phyloP scores from a whole-genome alignment of 2,888 invertebrate genomes.

The Erebia aethiops region DNA sequence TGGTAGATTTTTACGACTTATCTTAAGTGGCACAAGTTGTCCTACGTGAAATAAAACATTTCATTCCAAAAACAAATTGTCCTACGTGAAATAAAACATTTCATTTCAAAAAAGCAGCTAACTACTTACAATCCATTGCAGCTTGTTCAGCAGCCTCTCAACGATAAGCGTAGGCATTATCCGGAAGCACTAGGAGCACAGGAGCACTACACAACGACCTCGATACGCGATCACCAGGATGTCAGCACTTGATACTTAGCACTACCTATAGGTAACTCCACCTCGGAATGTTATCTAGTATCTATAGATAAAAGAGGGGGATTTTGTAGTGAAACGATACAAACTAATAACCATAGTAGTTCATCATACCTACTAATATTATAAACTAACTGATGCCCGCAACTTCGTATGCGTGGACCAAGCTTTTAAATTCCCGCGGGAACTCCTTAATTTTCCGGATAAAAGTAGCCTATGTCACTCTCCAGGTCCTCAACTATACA shows the following conservation, averaged over 20 bases:
- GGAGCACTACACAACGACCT: not conserved
- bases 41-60: too few species aligned
- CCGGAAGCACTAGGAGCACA: not conserved
- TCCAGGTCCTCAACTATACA: too few species aligned
- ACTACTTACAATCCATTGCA: conserved; percentile 59
- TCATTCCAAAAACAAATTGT: too few species aligned
- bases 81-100: too few species aligned
- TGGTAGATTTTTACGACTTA: too few species aligned
- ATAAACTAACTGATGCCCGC: too few species aligned
- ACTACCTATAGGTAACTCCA: not conserved
- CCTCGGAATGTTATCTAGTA: conserved; percentile 27
- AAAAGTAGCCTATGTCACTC: too few species aligned
- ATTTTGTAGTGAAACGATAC: not conserved
- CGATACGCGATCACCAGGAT: not conserved
- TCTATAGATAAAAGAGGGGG: conserved; percentile 17
- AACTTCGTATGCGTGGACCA: too few species aligned
- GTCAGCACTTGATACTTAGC: not conserved
- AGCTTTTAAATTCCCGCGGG: too few species aligned
- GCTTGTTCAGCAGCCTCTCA: conserved; percentile 59
- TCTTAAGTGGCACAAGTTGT: too few species aligned
- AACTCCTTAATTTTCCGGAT: too few species aligned
- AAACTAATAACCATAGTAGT: not conserved
- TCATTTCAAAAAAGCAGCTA: not conserved
- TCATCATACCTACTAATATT: too few species aligned
- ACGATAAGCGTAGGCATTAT: conserved; percentile 63